phyloP scores from a whole-genome alignment of 1,140 invertebrate species.

The Brachionus rubens region DNA sequence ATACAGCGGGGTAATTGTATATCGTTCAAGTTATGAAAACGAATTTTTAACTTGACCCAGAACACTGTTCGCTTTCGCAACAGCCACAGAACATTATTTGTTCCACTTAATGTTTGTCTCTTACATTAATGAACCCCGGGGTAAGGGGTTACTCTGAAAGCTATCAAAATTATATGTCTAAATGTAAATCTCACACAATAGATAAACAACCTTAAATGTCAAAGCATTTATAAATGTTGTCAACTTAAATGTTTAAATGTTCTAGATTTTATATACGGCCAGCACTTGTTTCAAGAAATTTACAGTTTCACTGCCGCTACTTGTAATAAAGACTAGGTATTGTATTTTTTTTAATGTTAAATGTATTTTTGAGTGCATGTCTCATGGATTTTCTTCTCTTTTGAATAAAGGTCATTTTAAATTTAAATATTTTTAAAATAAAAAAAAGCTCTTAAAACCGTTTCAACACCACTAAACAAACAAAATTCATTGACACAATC shows the following conservation, averaged over 20 bases:
- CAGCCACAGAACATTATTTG: too few species aligned
- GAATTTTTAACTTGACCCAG: too few species aligned
- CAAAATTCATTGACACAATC: slow-evolving; percentile 30
- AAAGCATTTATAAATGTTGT: slow-evolving; percentile 29
- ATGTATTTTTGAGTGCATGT: slow-evolving; percentile 12
- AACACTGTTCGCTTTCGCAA: too few species aligned
- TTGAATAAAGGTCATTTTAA: not conserved
- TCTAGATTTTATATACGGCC: slow-evolving; percentile 36
- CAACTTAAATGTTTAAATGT: not conserved
- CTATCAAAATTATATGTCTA: too few species aligned
- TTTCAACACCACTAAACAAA: not conserved
- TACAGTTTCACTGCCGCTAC: slow-evolving; percentile 34
- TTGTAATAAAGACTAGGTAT: slow-evolving; percentile 46
- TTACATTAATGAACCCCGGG: too few species aligned
- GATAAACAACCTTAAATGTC: too few species aligned
- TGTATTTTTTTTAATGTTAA: slow-evolving; percentile 14
- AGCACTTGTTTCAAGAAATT: slow-evolving; percentile 45
- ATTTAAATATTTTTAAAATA: not conserved
- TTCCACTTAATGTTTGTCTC: too few species aligned
- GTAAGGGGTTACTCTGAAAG: too few species aligned
- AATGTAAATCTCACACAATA: too few species aligned
- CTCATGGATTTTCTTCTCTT: not conserved
- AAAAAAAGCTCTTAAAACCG: not conserved
- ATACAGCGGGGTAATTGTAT: too few species aligned
- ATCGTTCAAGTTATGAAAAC: too few species aligned